phyloP scores from a whole-genome alignment of 2,888 invertebrate genomes.

The Pammene fasciana region DNA sequence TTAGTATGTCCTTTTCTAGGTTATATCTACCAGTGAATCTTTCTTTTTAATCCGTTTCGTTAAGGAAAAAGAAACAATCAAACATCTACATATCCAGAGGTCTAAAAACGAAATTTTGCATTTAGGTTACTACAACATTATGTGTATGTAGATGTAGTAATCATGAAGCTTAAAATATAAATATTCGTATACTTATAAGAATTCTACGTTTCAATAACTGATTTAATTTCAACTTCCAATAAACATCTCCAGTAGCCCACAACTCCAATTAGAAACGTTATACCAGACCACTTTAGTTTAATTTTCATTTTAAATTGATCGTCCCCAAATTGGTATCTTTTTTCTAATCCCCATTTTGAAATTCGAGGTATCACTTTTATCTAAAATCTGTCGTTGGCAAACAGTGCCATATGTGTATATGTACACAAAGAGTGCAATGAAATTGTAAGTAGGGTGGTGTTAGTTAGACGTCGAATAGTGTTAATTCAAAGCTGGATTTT shows the following conservation, averaged over 20 bases:
- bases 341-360: slow-evolving; percentile 63
- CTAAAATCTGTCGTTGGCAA: slow-evolving; percentile 63
- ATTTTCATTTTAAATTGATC: slow-evolving; percentile 53
- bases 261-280: slow-evolving; percentile 53
- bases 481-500: not conserved
- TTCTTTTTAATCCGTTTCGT: too few relatives aligned
- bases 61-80: too few relatives aligned
- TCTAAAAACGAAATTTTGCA: too few relatives aligned
- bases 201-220: not conserved
- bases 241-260: slow-evolving; percentile 11
- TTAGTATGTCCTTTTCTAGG: too few relatives aligned
- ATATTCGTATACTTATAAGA: too few relatives aligned
- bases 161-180: too few relatives aligned
- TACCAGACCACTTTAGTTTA: slow-evolving; percentile 48
- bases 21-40: too few relatives aligned
- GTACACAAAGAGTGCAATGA: slow-evolving; percentile 46
- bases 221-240: slow-evolving; percentile 1
- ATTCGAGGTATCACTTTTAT: slow-evolving; percentile 64
- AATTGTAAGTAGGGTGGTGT: slow-evolving; percentile 29
- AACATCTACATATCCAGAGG: too few relatives aligned
- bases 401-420: slow-evolving; percentile 61
- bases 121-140: too few relatives aligned
- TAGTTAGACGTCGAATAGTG: not conserved
- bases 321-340: slow-evolving; percentile 62
- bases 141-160: too few relatives aligned